These are phyloP conservation scores for Agonopterix subpropinquella DNA, from an alignment of 2,888 invertebrate genomes.

Conservation along the genomic window DNA sequence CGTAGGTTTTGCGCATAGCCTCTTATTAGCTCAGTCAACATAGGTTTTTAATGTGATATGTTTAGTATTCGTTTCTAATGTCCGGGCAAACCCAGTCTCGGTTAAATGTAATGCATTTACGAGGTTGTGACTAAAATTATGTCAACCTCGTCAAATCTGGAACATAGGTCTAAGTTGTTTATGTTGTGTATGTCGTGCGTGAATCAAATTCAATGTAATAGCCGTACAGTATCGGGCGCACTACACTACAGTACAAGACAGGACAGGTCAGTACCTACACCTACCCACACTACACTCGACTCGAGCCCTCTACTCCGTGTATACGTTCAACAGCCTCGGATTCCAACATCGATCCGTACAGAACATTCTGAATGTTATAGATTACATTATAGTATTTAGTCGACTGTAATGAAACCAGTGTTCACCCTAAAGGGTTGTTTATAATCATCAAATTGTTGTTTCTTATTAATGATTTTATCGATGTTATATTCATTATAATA, in stretches of 20 bases:
- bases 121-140: conserved; percentile 21
- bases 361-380: conserved; percentile 14
- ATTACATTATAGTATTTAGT: conserved; percentile 2
- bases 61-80: conserved; percentile 19
- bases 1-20: conserved; percentile 12
- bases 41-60: conserved; percentile 14
- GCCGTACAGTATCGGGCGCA: conserved; percentile 5
- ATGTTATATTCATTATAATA: conserved; percentile 19
- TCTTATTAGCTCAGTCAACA: conserved; percentile 14
- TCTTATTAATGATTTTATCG: conserved; percentile 15
- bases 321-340: conserved; percentile 53
- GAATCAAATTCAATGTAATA: conserved; percentile 9
- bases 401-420: conserved; percentile 9
- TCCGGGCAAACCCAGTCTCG: conserved; percentile 15
- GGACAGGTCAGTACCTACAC: not conserved
- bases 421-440: conserved; percentile 13
- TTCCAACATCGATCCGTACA: conserved; percentile 17
- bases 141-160: conserved; percentile 23
- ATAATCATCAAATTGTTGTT: conserved; percentile 16
- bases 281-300: not conserved
- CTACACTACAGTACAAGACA: not conserved
- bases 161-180: conserved; percentile 43
- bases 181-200: conserved; percentile 45
- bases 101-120: conserved; percentile 13
- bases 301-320: conserved; percentile 19